Evolutionary conservation across 1,140 invertebrate species (phyloP), one percentile per base, ranked within the genome.

Genomic region (Andricus grossulariae): DNA sequence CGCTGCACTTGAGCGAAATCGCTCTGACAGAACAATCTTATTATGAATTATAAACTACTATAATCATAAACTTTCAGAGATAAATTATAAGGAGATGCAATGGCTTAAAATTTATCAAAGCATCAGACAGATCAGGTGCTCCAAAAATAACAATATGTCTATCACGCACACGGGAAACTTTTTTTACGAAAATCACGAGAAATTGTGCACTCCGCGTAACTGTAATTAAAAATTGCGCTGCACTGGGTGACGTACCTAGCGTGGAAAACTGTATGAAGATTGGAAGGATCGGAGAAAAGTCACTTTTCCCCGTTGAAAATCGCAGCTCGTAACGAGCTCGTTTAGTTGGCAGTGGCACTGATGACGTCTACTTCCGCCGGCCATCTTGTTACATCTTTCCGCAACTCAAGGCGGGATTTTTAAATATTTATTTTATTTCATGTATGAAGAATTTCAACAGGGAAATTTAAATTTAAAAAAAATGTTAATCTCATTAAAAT

Each of bases 351-450:
- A 88, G 88, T 90, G 89, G 89, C 89, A 90, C 84, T 87, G 89
- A 83, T 90, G 89, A 90, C 90, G 89, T 91, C 86, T 90, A 90
- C 89, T 89, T 90, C 89, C 89, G 88, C 66, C 78, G 49, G 76
- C 87, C 90, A 90, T 91, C 16, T 85, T 89, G 77, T n/a, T 72
- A 21, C 54, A 78, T 76, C 79, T 50, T 79, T 77, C 78, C 71
- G 73, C 76, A 70, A 57, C 50, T 16, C 18, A 5, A 0, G 49
- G 55, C 77, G 77, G 25, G 19, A 75, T 70, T 49, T 52, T 77
- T 51, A n/a, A 77, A 39, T 16, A 15, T 39, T 66, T 66, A 15
- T 12, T n/a, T n/a, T 6, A 7, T 60, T 60, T 15, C 60, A 16
- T 5, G 10, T 18, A 25, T 57, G 3, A 21, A 19, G 8, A 8